Evolutionary conservation across 2,113 vertebrate genomes (phyloP), one percentile per base, ranked within the genome.

Genomic region (Antigone vipio): DNA sequence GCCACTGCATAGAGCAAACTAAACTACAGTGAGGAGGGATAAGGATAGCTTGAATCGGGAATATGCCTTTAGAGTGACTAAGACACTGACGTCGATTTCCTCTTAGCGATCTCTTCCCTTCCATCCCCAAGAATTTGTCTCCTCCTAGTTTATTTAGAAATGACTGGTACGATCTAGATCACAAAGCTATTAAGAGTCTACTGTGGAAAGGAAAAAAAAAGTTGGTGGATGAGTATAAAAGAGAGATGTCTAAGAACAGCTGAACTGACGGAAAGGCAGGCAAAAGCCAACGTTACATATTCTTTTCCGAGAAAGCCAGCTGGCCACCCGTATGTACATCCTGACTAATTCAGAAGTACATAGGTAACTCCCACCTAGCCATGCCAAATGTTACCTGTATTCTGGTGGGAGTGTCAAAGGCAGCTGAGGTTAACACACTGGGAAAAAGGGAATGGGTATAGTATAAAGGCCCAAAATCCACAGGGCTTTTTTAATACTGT

Each of bases 221-320:
- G 62, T 19, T 38, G n/a, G 72, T 49, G 24, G 34, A 66, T 58
- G 11, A 77, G 16, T 62, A 4, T 35, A 19, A 76, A 35, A 95
- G 17, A 47, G n/a, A 79, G 23, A 84, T 2, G 1, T 40, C 56
- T 75, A 79, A 73, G 67, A 95, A 85, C 72, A 94, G 79, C 64
- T 78, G 91, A 96, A 74, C 50, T 40, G 75, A 79, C 29, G 62
- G 62, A 72, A 88, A 88, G 72, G 86, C 72, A 97, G 95, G 72
- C 89, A 95, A 94, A 94, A 44, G 76, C 59, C 87, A 94, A 40
- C 62, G 73, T 76, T 50, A 76, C 24, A 52, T 80, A 71, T 56
- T 89, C 84, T 89, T 83, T 68, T 80, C 68, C 52, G 80, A 71
- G 84, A 91, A 89, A 89, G 84, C 59, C 96, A 95, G 89, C 83